Base-by-base conservation (phyloP, 1,140 invertebrate genomes). In the Globodera ellingtonae region DNA sequence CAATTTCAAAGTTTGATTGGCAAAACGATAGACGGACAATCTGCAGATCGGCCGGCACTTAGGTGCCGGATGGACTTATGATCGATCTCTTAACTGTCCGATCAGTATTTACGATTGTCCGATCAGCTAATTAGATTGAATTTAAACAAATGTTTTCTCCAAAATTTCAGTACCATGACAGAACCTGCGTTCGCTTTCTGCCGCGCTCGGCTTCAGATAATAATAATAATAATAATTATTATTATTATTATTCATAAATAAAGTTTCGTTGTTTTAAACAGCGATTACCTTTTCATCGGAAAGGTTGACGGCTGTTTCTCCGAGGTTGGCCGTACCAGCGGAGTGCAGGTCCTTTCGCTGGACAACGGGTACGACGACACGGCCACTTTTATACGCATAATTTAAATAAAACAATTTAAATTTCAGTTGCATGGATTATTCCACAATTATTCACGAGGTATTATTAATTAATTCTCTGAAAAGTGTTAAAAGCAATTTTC, bases 301-400 rank as follows among this genome's bases (percentile, higher is more conserved):
- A 89, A 89, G 80, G 88, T 89, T 46, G 87, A 89, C 80, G 88
- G 87, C 50, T 89, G 87, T 74, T 89, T 89, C 70, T 89, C 87
- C 2, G 88, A 89, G 74, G 87, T 89, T 70, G 87, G 87, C 4
- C 71, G 89, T 65, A 89, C 87, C 4, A 86, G 84, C 24, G 87
- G 87, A 44, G 84, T 89, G 18, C 87, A 89, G 79, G 86, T 89
- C 8, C 78, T 89, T 7, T 89, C 87, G 59, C 75, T 89, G 35
- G 87, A 89, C 75, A 89, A 89, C 73, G 88, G 88, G 62, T 79
- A 48, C 15, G 15, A 5, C n/a, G 0, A 62, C 47, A 79, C 44
- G n/a, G 35, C 46, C 35, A 35, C 35, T 35, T 35, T 35, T 2
- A 0, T 35, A 35, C 35, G 35, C 35, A 35, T 2, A 35, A 35